Evolutionary conservation across 2,888 invertebrate species (phyloP), one percentile per base, ranked within the genome.

Genomic region (Drosophila tripunctata): DNA sequence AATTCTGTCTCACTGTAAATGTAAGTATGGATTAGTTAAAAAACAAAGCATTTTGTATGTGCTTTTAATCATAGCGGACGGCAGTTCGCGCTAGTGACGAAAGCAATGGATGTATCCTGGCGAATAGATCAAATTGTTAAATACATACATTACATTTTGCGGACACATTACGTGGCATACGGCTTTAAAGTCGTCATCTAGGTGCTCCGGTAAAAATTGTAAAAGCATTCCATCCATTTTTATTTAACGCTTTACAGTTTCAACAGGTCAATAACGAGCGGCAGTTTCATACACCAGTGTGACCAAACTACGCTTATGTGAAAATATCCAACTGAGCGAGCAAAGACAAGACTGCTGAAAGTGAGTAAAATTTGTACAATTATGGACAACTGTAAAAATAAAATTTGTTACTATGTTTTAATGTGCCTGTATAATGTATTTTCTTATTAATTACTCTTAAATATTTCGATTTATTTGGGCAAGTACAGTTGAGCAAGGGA

Each of bases 1-100:
- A 78, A 36, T 44, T 76, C 79, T 1, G 62, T 30, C 47, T 79
- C 76, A 27, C 76, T 79, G 14, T 8, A 65, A 60, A 24, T 2
- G 14, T 36, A 21, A 30, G 17, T 21, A 14, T 27, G 2, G 7
- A 12, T 10, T 15, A 6, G 12, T n/a, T n/a, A n/a, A n/a, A n/a
- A n/a, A n/a, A n/a, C 21, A 12, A 14, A 24, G 22, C 17, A 17
- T 14, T 7, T 30, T n/a, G n/a, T n/a, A n/a, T n/a, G n/a, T n/a
- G n/a, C n/a, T n/a, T n/a, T n/a, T n/a, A n/a, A n/a, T n/a, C n/a
- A n/a, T n/a, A n/a, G n/a, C n/a, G n/a, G n/a, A n/a, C n/a, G n/a
- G n/a, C n/a, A n/a, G n/a, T n/a, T n/a, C n/a, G n/a, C n/a, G n/a
- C n/a, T n/a, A n/a, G n/a, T n/a, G n/a, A n/a, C n/a, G n/a, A n/a